These are phyloP conservation scores for Gorsachius goisagi DNA, from an alignment of 2,113 vertebrate genomes.

Conservation along the genomic window DNA sequence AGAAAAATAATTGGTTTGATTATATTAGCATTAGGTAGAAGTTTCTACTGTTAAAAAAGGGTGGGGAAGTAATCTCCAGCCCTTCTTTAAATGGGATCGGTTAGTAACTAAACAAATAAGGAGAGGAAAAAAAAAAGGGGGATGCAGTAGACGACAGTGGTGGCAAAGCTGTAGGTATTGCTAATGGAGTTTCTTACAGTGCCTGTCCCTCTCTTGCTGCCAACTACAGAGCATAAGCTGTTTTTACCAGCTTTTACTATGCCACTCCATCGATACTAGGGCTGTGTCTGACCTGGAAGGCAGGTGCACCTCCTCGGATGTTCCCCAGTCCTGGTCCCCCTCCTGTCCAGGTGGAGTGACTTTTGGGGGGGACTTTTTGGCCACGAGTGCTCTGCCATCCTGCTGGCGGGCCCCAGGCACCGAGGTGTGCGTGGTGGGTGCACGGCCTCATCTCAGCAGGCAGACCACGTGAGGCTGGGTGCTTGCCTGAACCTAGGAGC, in stretches of 20 bases:
- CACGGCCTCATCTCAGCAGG: background rate
- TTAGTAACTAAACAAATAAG: background rate
- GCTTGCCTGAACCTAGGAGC: background rate
- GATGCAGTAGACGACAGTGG: background rate
- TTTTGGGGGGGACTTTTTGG: background rate
- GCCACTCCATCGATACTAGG: background rate
- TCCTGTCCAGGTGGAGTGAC: background rate
- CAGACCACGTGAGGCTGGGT: background rate
- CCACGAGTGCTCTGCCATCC: background rate
- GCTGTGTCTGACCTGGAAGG: background rate
- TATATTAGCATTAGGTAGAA: background rate
- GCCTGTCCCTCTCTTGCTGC: background rate
- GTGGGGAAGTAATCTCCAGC: background rate
- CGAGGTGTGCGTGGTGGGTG: rapidly evolving
- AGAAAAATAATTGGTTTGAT: background rate
- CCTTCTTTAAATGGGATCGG: background rate
- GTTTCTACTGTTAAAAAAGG: background rate
- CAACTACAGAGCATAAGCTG: background rate
- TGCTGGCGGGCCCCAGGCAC: background rate
- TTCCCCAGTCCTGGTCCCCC: background rate
- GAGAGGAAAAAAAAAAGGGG: background rate
- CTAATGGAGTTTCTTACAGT: background rate
- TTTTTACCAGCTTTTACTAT: background rate
- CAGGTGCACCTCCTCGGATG: background rate
- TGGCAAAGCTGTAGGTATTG: background rate